phyloP scores from a whole-genome alignment of 2,888 invertebrate species.

The Anthoptus insignis region DNA sequence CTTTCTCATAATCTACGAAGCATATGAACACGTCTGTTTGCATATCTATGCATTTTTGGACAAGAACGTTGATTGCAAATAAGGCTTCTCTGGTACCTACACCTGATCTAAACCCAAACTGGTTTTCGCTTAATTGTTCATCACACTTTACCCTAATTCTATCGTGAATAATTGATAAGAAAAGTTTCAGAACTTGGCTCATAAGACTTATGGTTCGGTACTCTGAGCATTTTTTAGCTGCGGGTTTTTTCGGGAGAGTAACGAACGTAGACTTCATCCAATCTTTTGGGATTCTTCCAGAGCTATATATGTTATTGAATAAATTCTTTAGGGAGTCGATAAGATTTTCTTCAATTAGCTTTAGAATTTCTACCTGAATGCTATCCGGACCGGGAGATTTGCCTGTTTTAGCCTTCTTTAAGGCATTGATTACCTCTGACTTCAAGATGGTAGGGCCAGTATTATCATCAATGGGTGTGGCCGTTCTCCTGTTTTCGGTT shows the following conservation, averaged over 20 bases:
- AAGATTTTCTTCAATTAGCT: constrained; percentile 23
- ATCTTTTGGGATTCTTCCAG: background rate
- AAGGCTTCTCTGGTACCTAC: too few species aligned
- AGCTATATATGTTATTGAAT: constrained; percentile 15
- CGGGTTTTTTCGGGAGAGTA: constrained; percentile 36
- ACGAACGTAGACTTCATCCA: constrained; percentile 32
- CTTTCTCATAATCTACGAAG: too few species aligned
- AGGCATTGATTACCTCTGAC: too few species aligned
- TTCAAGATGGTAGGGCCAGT: too few species aligned
- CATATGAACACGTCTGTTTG: constrained; percentile 4
- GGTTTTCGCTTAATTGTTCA: constrained; percentile 33
- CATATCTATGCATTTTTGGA: constrained; percentile 44
- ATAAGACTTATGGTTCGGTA: constrained; percentile 40
- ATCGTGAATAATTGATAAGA: constrained; percentile 33
- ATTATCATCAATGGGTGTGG: too few species aligned
- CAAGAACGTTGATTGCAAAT: constrained; percentile 40
- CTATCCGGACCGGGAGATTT: constrained; percentile 27
- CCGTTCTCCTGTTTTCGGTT: too few species aligned
- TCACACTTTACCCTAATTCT: constrained; percentile 29
- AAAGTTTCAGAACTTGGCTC: constrained; percentile 40
- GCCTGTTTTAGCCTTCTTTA: too few species aligned
- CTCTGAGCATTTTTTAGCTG: constrained; percentile 39
- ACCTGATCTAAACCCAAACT: constrained; percentile 41
- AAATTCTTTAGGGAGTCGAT: constrained; percentile 9
- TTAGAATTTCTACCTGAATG: constrained; percentile 32